Base-by-base conservation (phyloP, 2,888 invertebrate genomes). In the Mystacides longicornis region DNA sequence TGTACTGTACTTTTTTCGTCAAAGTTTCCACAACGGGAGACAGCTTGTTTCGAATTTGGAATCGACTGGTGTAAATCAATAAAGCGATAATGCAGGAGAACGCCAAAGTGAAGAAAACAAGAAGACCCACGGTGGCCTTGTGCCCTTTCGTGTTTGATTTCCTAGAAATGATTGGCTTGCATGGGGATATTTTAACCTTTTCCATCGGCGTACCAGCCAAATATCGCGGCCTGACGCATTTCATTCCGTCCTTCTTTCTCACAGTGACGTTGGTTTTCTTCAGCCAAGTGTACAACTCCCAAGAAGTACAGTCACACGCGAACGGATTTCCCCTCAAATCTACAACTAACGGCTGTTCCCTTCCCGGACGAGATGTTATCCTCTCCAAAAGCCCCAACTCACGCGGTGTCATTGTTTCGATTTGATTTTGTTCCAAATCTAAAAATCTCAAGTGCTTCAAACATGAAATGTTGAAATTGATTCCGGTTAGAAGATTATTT, bases 1-100 rank as follows among this genome's bases (percentile, higher is more conserved):
- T 86, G 64, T 87, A 87, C 60, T 86, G 84, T 33, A 87, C 86
- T 67, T 86, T 84, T 65, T 83, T 79, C 33, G 82, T 78, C 37
- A 86, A 80, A 53, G 80, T 79, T 62, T 84, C 81, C 48, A 86
- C 73, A 23, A 85, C 72, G 1, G 85, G 85, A 23, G 74, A 75
- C 42, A 83, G 73, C 67, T 78, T 79, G 56, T 73, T 74, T 60
- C 77, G 76, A 47, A 86, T 70, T 58, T 76, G 75, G 55, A 78
- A 75, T 59, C 81, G 77, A 65, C 83, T 83, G 27, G 83, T 70
- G 65, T 85, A 86, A 20, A 80, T 71, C 51, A 85, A 73, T 2
- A 81, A 79, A 22, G 74, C 70, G 7, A 85, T 66, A 7, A 83
- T 67, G 2, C 73, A 71, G 23, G 83, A 64, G 31, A 85, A 68